phyloP scores from a whole-genome alignment of 2,113 vertebrate genomes.

The Plecturocebus donacophilus region DNA sequence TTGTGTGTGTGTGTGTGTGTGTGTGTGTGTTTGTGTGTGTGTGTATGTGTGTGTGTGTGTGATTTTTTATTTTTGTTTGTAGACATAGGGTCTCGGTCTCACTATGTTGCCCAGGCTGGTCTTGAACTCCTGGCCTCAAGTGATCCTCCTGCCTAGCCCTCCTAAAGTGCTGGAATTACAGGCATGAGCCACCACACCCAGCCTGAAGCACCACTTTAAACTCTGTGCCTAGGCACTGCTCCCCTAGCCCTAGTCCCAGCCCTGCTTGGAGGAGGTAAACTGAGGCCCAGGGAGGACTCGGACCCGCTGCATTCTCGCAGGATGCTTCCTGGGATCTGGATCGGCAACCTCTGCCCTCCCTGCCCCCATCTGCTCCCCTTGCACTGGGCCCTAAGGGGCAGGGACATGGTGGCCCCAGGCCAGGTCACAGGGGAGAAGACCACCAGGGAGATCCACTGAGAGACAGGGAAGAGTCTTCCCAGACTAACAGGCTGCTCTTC shows the following conservation, averaged over 20 bases:
- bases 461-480: too few relatives aligned
- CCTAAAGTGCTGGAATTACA: too few relatives aligned
- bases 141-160: too few relatives aligned
- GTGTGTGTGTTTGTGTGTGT: too few relatives aligned
- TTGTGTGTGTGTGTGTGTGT: too few relatives aligned
- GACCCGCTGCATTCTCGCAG: neutral
- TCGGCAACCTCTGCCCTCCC: fast-evolving
- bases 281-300: neutral
- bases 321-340: neutral
- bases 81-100: too few relatives aligned
- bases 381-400: fast-evolving
- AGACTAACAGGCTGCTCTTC: neutral
- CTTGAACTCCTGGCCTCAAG: too few relatives aligned
- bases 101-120: too few relatives aligned
- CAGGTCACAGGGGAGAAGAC: neutral
- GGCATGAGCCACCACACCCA: too few relatives aligned
- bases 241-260: neutral
- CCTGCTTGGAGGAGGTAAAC: neutral
- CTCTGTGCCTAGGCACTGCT: fast-evolving
- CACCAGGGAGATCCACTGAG: fast-evolving
- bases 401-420: neutral
- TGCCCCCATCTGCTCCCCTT: fast-evolving
- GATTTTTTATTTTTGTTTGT: too few relatives aligned
- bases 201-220: neutral
- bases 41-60: too few relatives aligned